Evolutionary conservation across 2,797 vertebrate genomes (phyloP), one percentile per base, ranked within the genome.

Genomic region (Heterohyrax brucei): DNA sequence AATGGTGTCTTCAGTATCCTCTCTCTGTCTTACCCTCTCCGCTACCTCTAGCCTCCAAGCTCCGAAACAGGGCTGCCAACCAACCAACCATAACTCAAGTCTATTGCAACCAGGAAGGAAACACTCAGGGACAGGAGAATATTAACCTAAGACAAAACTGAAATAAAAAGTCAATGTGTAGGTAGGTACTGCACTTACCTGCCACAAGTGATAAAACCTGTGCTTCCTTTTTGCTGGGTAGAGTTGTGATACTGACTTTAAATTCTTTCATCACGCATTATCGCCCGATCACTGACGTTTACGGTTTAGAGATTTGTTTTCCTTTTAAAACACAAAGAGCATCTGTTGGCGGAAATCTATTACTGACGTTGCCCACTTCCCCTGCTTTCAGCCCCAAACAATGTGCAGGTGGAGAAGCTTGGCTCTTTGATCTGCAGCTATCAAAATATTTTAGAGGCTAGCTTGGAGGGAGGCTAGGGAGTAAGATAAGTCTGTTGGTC

Each of bases 311-410:
- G 73, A 88, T 50, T 76, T 64, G 48, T 92, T 96, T 85, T 85
- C 33, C 59, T 94, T 95, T 94, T 89, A 84, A 73, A 96, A 92
- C 77, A 76, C 44, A 95, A 89, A 96, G 64, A 83, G n/a, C 75
- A 87, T 80, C 78, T 95, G 18, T 53, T 82, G 26, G 28, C 59
- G 87, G 19, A 84, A 94, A 89, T 80, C 89, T 87, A 10, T 81
- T 89, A 75, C 85, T 56, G 79, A 72, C n/a, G 91, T 8, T 10
- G 26, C 8, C n/a, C 59, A 79, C 30, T 92, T 89, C 64, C n/a
- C 61, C 68, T 95, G 70, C 75, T 76, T 82, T 62, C 87, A 91
- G 87, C 46, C 70, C 46, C 26, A 77, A 91, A 81, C 64, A 21
- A 1, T 64, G 5, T 87, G 10, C 18, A 56, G 82, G 44, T 22